Conservation (phyloP, 2,113 vertebrate species). For the Prietella phreatophila region DNA sequence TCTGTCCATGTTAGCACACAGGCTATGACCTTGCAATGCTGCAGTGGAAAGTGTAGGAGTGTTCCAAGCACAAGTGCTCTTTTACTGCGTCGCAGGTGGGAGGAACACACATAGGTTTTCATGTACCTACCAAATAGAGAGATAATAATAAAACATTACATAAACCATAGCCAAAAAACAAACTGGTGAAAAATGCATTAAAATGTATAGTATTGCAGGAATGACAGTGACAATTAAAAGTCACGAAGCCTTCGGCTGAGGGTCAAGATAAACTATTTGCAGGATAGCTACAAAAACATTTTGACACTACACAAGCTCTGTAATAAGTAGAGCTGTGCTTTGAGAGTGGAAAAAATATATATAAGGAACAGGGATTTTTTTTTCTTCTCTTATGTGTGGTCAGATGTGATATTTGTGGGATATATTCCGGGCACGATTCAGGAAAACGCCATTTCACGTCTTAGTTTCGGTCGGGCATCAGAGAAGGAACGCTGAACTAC, state of each 20-base stretch:
- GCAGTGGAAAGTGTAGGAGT: slow-evolving; percentile 13
- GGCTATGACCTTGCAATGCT: slow-evolving; percentile 17
- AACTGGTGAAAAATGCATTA: neutral
- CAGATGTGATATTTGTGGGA: too few relatives aligned
- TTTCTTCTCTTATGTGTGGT: too few relatives aligned
- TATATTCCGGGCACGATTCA: neutral
- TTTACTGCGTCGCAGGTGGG: slow-evolving; percentile 10
- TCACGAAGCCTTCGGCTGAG: neutral
- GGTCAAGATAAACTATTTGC: neutral
- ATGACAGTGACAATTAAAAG: neutral
- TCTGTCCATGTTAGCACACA: slow-evolving; percentile 7
- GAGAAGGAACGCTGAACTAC: too few relatives aligned
- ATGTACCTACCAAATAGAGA: neutral
- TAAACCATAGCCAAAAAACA: neutral
- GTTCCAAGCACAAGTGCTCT: slow-evolving; percentile 9
- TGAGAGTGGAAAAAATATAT: neutral
- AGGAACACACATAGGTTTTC: neutral
- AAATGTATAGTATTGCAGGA: neutral
- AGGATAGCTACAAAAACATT: too few relatives aligned
- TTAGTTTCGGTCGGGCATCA: neutral
- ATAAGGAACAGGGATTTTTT: too few relatives aligned
- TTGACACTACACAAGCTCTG: neutral
- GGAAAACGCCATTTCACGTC: neutral
- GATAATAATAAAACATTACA: slow-evolving; percentile 23
- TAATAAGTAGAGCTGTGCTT: neutral